Percentiles rank a stretch among this genome's conserved stretches.
These are phyloP conservation scores for Nymphicus hollandicus DNA, from an alignment of 2,113 vertebrate species.

Conservation along the genomic window DNA sequence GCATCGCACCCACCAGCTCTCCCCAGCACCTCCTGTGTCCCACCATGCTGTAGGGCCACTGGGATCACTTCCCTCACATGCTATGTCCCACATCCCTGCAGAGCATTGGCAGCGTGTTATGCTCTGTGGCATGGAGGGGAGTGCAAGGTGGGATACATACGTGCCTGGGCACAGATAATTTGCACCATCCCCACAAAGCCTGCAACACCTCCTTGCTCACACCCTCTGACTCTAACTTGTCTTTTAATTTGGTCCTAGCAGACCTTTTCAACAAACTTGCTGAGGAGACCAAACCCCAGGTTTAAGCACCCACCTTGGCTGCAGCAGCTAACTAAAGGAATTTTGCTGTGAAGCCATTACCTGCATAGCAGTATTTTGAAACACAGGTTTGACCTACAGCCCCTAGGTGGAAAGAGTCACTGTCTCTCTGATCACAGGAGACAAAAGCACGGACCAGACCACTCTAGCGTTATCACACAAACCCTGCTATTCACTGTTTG, in stretches of 20 bases:
- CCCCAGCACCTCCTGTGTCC: neutral
- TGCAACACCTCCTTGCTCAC: rapidly evolving
- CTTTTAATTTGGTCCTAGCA: neutral
- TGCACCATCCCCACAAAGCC: neutral
- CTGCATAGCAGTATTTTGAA: neutral
- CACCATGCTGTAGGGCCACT: rapidly evolving
- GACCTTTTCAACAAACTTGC: neutral
- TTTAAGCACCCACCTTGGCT: neutral
- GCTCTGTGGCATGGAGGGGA: rapidly evolving
- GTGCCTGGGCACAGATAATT: neutral
- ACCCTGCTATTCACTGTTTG: neutral
- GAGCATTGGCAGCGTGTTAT: rapidly evolving
- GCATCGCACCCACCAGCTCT: neutral
- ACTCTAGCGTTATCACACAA: neutral
- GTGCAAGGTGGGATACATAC: rapidly evolving
- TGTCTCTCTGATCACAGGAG: neutral
- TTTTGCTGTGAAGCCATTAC: neutral
- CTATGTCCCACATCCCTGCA: rapidly evolving
- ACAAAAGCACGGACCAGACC: neutral
- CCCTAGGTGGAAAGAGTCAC: neutral
- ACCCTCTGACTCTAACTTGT: neutral
- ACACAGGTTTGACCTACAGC: neutral
- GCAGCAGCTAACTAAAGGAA: neutral
- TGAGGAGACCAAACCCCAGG: neutral
- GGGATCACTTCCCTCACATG: rapidly evolving